Conservation (phyloP, 2,113 vertebrate genomes). For the Tragulus kanchil region DNA sequence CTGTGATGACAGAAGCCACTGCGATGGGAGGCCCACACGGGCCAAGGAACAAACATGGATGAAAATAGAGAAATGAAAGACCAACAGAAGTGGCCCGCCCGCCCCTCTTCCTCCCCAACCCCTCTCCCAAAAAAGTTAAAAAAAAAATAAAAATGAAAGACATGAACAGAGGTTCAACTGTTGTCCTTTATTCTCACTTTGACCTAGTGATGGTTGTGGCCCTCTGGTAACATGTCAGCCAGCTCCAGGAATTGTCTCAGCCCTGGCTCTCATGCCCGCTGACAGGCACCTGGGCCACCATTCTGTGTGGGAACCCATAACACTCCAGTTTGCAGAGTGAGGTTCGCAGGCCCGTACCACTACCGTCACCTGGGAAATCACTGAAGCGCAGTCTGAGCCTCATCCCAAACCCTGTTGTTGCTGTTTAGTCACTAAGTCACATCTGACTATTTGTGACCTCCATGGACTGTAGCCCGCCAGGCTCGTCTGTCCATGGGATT, state of each 20-base stretch:
- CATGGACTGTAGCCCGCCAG: neutral
- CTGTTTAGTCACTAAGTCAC: neutral
- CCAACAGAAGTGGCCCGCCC: too few relatives aligned
- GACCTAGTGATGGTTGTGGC: neutral
- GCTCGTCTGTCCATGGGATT: neutral
- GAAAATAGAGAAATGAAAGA: too few relatives aligned
- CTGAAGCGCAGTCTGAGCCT: fast-evolving
- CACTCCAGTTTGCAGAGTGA: neutral
- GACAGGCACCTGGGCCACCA: too few relatives aligned
- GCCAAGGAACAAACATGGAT: too few relatives aligned
- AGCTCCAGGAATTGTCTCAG: fast-evolving
- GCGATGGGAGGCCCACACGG: too few relatives aligned
- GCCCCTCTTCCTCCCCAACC: too few relatives aligned
- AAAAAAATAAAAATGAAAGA: neutral
- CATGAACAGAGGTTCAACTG: fast-evolving
- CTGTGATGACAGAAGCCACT: too few relatives aligned
- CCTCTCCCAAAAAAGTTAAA: too few relatives aligned
- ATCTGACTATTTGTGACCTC: neutral
- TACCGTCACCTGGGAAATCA: neutral
- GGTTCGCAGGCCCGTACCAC: neutral
- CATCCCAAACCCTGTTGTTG: neutral
- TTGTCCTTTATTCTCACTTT: neutral
- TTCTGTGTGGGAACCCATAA: too few relatives aligned
- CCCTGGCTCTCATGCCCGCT: neutral
- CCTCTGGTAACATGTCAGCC: neutral